Evolutionary conservation across 2,888 invertebrate species (phyloP).

Genomic region (Ernsta delagoae): DNA sequence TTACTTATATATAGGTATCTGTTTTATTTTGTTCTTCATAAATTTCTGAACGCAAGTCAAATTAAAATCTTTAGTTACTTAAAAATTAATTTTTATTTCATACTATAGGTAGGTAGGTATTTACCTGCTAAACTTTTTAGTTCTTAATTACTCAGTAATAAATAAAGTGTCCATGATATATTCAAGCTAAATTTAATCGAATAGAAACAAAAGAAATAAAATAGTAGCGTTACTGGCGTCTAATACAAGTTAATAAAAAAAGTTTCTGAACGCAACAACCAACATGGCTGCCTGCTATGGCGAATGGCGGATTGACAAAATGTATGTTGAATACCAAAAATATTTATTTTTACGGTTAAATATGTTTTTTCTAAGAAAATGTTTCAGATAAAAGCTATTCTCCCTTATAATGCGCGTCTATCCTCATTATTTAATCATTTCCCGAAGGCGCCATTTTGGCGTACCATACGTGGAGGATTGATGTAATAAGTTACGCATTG

Average conservation of each 20-base stretch:
- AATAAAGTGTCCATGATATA: no score
- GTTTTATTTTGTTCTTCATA: no score
- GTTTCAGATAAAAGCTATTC: constrained; percentile 56
- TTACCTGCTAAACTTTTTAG: no score
- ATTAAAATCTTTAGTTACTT: no score
- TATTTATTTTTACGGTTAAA: constrained; percentile 40
- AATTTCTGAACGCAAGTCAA: no score
- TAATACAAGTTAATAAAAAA: background rate
- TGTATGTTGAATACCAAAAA: constrained; percentile 40
- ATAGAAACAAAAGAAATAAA: no score
- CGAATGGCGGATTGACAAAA: constrained; percentile 42
- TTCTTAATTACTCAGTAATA: no score
- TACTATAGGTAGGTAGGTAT: no score
- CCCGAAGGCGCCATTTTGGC: constrained; percentile 49
- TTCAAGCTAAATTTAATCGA: no score
- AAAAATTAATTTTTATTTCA: no score
- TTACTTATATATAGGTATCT: background rate
- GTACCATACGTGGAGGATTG: constrained; percentile 58
- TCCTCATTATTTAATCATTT: constrained; percentile 42
- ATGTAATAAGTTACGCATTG: constrained; percentile 50
- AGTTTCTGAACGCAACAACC: constrained; percentile 47
- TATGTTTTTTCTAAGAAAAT: constrained; percentile 45
- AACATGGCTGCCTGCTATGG: constrained; percentile 44
- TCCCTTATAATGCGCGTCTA: constrained; percentile 52
- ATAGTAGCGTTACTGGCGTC: no score